These are phyloP conservation scores for Leucophora obtusa DNA, from an alignment of 2,888 invertebrate species.

Conservation along the genomic window DNA sequence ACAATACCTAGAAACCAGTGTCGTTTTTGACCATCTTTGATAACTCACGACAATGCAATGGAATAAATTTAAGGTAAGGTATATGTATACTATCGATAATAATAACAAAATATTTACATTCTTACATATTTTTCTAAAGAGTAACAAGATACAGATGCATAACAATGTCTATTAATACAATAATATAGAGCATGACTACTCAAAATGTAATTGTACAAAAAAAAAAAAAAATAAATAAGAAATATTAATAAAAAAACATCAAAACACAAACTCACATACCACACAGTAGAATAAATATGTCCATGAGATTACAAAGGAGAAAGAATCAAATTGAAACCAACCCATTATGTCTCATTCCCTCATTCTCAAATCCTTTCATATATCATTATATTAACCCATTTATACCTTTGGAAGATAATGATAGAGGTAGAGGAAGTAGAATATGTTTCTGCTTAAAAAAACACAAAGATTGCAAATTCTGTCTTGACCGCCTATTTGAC, in stretches of 20 bases:
- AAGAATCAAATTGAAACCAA: conserved; percentile 4
- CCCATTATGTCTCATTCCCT: conserved; percentile 8
- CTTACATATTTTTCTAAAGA: background rate
- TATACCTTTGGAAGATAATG: conserved; percentile 8
- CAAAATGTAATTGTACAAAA: conserved; percentile 50
- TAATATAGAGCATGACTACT: conserved; percentile 49
- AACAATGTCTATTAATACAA: conserved; percentile 45
- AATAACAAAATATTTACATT: conserved; percentile 9
- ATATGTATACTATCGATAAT: conserved; percentile 10
- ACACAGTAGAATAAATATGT: conserved; percentile 6
- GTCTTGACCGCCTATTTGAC: background rate
- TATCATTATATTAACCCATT: conserved; percentile 43
- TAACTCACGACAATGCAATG: conserved; percentile 62
- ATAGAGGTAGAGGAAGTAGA: conserved; percentile 2
- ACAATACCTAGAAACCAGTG: conserved; percentile 45
- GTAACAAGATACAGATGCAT: conserved; percentile 31
- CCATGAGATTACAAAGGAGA: conserved; percentile 1
- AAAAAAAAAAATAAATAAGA: conserved; percentile 7
- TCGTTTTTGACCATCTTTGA: conserved; percentile 64
- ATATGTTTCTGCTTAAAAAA: background rate
- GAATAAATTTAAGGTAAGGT: conserved; percentile 59
- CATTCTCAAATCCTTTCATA: conserved; percentile 5
- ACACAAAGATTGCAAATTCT: background rate
- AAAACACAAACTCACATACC: background rate
- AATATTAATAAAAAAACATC: conserved; percentile 1